Base-by-base conservation (phyloP, 2,113 vertebrate species). In the Pedionomus torquatus region DNA sequence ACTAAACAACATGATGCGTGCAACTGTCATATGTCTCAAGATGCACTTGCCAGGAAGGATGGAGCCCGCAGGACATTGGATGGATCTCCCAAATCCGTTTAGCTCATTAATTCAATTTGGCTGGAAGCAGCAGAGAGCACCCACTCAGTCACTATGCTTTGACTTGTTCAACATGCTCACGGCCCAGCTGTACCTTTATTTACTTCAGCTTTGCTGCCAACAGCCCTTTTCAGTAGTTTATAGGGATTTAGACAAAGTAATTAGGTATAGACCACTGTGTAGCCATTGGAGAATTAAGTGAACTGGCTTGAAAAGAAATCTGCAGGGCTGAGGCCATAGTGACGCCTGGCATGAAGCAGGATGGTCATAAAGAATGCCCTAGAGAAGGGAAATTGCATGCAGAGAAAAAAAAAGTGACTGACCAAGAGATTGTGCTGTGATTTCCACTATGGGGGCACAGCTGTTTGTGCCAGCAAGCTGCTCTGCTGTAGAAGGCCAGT, bases 181-280 rank as follows among this genome's bases (percentile, higher is more conserved):
- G 26, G 26, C 25, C 18, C 33, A 11, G n/a, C 17, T 0, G 0
- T 26, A 72, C 9, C 44, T 68, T 72, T 46, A 37, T 64, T 75
- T 71, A 41, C 35, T 41, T 30, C 20, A 39, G 26, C 33, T 84
- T 70, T 63, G 55, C 28, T 80, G 46, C 35, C 6, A 13, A 49
- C 5, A 70, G 41, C 17, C 49, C 48, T 77, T 81, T 77, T 57
- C 64, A 57, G 49, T 35, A 25, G 9, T 48, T 61, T 55, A 37
- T 26, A 52, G 31, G 41, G 46, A 51, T 25, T 5, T 21, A 57
- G 7, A 23, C 5, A 30, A 24, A 49, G 25, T 13, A 63, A 63
- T 46, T 33, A 35, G n/a, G 17, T 13, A n/a, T 2, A 39, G 7
- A 3, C 1, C 0, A 2, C 60, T 66, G 25, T 23, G 54, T 0